These are phyloP conservation scores for Yoshiicerus persimilis DNA, from an alignment of 1,140 invertebrate species.

Conservation along the genomic window DNA sequence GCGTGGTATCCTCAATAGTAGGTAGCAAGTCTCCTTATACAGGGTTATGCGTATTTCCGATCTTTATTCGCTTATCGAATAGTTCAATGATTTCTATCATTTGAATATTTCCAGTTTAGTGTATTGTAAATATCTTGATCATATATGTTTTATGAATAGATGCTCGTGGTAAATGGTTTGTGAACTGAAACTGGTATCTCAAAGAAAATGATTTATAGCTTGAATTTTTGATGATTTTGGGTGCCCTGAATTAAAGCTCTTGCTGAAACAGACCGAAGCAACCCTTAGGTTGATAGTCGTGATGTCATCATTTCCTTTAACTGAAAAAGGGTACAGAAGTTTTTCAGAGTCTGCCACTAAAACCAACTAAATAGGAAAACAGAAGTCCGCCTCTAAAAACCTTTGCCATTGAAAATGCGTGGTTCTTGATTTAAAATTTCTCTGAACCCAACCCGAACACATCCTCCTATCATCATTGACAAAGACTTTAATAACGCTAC, in stretches of 20 bases:
- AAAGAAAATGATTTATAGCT: conserved; percentile 29
- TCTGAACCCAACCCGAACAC: conserved; percentile 6
- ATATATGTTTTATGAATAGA: background rate
- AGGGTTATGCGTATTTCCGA: too few relatives aligned
- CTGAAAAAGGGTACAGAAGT: background rate
- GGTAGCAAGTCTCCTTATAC: too few relatives aligned
- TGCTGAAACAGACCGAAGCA: background rate
- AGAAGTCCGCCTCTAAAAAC: conserved; percentile 25
- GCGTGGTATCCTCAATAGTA: too few relatives aligned
- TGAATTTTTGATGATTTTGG: conserved; percentile 33
- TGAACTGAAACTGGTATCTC: conserved; percentile 25
- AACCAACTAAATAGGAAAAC: background rate
- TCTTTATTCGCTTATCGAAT: too few relatives aligned
- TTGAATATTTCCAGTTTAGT: background rate
- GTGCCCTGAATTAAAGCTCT: background rate
- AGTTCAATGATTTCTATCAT: too few relatives aligned
- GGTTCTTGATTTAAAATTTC: conserved; percentile 12
- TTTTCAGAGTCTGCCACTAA: background rate
- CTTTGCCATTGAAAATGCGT: background rate
- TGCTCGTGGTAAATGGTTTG: conserved; percentile 39
- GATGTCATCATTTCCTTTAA: conserved; percentile 34
- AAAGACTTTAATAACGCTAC: background rate
- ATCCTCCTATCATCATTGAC: background rate
- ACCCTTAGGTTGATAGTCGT: background rate
- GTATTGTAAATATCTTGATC: background rate